These are phyloP conservation scores for Xanthorhoe designata DNA, from an alignment of 2,888 invertebrate genomes.

Conservation along the genomic window DNA sequence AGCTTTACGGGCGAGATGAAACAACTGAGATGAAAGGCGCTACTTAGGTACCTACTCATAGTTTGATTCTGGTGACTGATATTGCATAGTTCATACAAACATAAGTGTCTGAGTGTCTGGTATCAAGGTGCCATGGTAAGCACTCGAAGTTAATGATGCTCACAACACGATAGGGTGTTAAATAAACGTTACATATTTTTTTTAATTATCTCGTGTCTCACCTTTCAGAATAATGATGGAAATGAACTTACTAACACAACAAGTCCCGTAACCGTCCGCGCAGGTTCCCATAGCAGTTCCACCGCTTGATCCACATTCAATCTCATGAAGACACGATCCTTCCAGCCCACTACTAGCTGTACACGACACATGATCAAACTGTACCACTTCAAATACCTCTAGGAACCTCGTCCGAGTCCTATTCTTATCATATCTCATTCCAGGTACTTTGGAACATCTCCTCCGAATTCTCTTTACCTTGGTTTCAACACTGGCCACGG, in stretches of 20 bases:
- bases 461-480: constrained; percentile 52
- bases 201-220: too few relatives aligned
- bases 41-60: too few relatives aligned
- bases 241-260: constrained; percentile 89
- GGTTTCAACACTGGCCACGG: constrained; percentile 38
- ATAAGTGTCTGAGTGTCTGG: too few relatives aligned
- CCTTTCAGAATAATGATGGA: too few relatives aligned
- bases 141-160: too few relatives aligned
- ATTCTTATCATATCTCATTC: constrained; percentile 30
- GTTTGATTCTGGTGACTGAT: too few relatives aligned
- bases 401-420: constrained; percentile 76
- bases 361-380: constrained; percentile 89
- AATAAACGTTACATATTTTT: too few relatives aligned
- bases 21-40: too few relatives aligned
- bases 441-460: constrained; percentile 50
- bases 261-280: constrained; percentile 90
- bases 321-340: constrained; percentile 89
- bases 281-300: constrained; percentile 88
- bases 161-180: too few relatives aligned
- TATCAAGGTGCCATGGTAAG: too few relatives aligned
- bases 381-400: constrained; percentile 89
- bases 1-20: too few relatives aligned
- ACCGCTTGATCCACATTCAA: constrained; percentile 87
- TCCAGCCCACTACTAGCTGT: constrained; percentile 84
- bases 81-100: too few relatives aligned